Evolutionary conservation across 1,140 invertebrate species (phyloP), one percentile per base, ranked within the genome.

Genomic region (Rhyacophila brunnea): DNA sequence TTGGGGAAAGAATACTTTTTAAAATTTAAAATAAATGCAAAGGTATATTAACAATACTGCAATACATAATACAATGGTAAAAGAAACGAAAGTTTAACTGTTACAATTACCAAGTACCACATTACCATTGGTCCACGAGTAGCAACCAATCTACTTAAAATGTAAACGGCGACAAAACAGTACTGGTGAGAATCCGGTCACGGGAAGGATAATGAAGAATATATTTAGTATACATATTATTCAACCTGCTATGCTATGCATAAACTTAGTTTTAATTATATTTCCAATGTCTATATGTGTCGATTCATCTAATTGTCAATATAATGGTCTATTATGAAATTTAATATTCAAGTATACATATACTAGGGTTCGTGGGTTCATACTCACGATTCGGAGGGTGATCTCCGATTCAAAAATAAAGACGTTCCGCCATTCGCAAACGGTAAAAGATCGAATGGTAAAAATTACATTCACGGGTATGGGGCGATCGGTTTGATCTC

Each of bases 331-430:
- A 60, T 60, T 58, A 57, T 53, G 53, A 49, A 64, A n/a, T n/a
- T n/a, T n/a, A n/a, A 58, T 46, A 54, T 35, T 64, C 45, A 64
- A 60, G 57, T 64, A 64, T 64, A 64, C 57, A 57, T 63, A 63
- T 19, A 52, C 62, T 63, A 63, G 61, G 61, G 55, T 59, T 58
- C 60, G 48, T 6, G 40, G 4, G n/a, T 5, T 42, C n/a, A 11
- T 4, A 14, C 3, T 42, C 40, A 11, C 17, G n/a, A 11, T 14
- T 14, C 17, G 40, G 11, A n/a, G n/a, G n/a, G n/a, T n/a, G n/a
- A 42, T 14, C 40, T 42, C 4, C 3, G 40, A 42, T 42, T 42
- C 11, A 14, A 13, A 42, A 14, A 13, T 17, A 11, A 36, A 28
- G 23, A 28, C 23, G 3, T 28, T 7, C n/a, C 34, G 7, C 7